phyloP scores from a whole-genome alignment of 2,888 invertebrate genomes.

The Rhabditoides inermis region DNA sequence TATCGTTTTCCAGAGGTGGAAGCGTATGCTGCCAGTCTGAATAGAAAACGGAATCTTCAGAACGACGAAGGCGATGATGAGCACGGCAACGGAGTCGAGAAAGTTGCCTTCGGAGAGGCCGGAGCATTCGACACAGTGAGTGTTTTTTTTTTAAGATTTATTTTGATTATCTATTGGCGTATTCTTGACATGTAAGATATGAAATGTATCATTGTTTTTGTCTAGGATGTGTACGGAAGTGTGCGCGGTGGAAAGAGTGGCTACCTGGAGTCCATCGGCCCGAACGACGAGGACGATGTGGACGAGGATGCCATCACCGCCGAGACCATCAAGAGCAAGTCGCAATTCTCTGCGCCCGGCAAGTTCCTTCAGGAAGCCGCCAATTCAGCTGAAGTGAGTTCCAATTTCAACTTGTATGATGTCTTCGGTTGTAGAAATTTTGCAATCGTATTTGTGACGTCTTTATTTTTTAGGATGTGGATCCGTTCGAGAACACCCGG shows the following conservation, averaged over 20 bases:
- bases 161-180: no score
- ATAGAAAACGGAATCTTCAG: slow-evolving; percentile 58
- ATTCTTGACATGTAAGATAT: not conserved
- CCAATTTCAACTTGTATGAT: no score
- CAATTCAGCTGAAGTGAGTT: slow-evolving; percentile 22
- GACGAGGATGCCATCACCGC: slow-evolving; percentile 36
- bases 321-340: slow-evolving; percentile 10
- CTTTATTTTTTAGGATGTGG: slow-evolving; percentile 66
- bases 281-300: slow-evolving; percentile 81
- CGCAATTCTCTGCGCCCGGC: slow-evolving; percentile 25
- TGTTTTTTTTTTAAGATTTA: slow-evolving; percentile 1
- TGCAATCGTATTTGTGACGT: no score
- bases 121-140: slow-evolving; percentile 71
- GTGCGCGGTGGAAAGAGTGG: slow-evolving; percentile 65
- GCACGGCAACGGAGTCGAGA: slow-evolving; percentile 39
- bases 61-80: slow-evolving; percentile 55
- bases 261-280: slow-evolving; percentile 89
- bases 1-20: slow-evolving; percentile 52
- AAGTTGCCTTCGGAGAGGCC: slow-evolving; percentile 74
- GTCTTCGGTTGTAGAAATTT: no score
- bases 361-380: slow-evolving; percentile 41
- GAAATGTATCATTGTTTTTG: not conserved
- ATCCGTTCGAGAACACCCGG: slow-evolving; percentile 84
- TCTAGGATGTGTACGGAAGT: slow-evolving; percentile 72
- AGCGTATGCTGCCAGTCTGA: slow-evolving; percentile 53